These are phyloP conservation scores for Fringilla coelebs DNA, from an alignment of 2,797 vertebrate species.

Conservation along the genomic window DNA sequence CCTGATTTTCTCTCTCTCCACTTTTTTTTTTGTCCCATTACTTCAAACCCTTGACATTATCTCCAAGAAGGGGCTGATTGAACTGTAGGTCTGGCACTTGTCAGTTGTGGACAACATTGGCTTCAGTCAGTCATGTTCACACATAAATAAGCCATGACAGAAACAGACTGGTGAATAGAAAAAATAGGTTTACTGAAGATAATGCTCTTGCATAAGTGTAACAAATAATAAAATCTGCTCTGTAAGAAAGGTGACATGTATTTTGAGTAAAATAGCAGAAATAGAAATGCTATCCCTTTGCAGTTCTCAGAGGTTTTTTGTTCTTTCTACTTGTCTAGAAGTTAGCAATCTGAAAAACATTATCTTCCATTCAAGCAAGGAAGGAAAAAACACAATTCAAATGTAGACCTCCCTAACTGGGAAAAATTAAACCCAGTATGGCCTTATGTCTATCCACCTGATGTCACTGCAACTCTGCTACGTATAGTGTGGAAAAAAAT, in stretches of 20 bases:
- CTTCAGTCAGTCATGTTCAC: conserved; percentile 72
- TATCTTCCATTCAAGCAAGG: not conserved
- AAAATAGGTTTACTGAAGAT: conserved; percentile 59
- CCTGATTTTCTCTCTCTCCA: conserved; percentile 64
- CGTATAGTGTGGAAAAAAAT: not conserved
- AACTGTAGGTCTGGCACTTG: conserved; percentile 74
- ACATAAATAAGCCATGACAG: conserved; percentile 73
- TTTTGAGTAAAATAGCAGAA: not conserved
- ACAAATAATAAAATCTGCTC: conserved; percentile 58
- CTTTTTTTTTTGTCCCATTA: conserved; percentile 69
- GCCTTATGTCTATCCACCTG: conserved; percentile 1
- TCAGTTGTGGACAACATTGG: conserved; percentile 67
- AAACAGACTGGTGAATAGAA: conserved; percentile 69
- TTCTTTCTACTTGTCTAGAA: not conserved
- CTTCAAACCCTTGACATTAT: conserved; percentile 72
- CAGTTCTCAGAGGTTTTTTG: not conserved
- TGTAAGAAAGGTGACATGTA: not conserved
- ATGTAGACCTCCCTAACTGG: conserved; percentile 8
- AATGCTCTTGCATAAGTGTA: conserved; percentile 67
- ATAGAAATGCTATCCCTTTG: not conserved
- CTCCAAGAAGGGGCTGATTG: conserved; percentile 69
- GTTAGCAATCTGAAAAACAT: conserved; percentile 11
- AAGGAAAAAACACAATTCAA: conserved; percentile 35
- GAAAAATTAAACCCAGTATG: conserved; percentile 48
- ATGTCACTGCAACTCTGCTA: conserved; percentile 30